phyloP scores from a whole-genome alignment of 2,888 invertebrate species.

The Maniola hyperantus region DNA sequence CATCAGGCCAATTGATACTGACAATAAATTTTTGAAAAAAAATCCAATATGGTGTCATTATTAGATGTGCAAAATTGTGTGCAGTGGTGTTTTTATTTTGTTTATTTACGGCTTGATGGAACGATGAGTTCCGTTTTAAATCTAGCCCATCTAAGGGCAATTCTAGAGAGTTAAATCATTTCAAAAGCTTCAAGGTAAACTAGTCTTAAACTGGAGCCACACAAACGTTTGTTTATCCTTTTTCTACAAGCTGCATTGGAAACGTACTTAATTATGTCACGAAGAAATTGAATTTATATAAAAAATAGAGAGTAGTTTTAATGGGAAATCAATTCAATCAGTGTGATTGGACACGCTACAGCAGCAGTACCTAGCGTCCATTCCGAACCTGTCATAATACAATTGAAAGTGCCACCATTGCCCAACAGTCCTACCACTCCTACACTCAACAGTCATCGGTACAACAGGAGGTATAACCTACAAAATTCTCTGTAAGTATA shows the following conservation, averaged over 20 bases:
- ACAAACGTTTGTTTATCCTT: slow-evolving; percentile 10
- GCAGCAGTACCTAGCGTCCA: slow-evolving; percentile 52
- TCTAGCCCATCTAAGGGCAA: too few relatives aligned
- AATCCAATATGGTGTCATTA: too few relatives aligned
- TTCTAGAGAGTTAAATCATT: background rate
- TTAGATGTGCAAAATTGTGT: too few relatives aligned
- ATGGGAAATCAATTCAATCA: slow-evolving; percentile 78
- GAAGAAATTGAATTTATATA: slow-evolving; percentile 61
- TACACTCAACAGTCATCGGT: background rate
- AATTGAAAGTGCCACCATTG: background rate
- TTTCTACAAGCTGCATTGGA: slow-evolving; percentile 42
- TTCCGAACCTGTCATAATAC: slow-evolving; percentile 13
- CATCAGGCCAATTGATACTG: too few relatives aligned
- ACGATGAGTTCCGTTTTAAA: too few relatives aligned
- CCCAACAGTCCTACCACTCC: background rate
- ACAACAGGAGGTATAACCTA: background rate
- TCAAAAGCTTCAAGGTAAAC: background rate
- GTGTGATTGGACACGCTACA: slow-evolving; percentile 63
- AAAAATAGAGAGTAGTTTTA: slow-evolving; percentile 50
- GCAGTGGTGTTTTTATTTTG: too few relatives aligned
- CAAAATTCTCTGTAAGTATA: background rate
- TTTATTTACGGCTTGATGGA: too few relatives aligned
- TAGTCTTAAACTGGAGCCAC: background rate
- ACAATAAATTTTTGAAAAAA: too few relatives aligned
- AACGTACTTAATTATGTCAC: slow-evolving; percentile 62